Conservation (phyloP, 2,797 vertebrate genomes). For the Carapus acus region DNA sequence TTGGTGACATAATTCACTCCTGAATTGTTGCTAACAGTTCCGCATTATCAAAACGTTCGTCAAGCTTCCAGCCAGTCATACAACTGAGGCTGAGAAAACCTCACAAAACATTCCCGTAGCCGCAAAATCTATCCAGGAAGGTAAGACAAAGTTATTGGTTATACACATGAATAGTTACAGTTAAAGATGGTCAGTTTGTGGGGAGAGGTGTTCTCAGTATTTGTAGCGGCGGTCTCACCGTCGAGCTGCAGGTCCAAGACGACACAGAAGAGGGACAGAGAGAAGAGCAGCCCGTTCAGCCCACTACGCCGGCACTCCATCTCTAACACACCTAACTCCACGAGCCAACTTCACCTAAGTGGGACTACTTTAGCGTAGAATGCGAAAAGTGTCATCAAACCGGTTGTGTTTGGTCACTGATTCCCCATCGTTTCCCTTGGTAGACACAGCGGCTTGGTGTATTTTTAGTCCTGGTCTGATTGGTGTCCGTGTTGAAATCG, state of each 20-base stretch:
- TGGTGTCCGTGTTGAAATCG: constrained; percentile 61
- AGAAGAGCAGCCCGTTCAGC: constrained; percentile 73
- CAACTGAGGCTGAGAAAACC: too few species aligned
- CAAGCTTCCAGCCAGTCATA: too few species aligned
- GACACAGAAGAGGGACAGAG: constrained; percentile 78
- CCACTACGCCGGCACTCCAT: constrained; percentile 74
- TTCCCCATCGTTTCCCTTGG: constrained; percentile 6
- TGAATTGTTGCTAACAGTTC: too few species aligned
- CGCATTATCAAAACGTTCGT: too few species aligned
- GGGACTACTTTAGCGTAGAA: constrained; percentile 12
- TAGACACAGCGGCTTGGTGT: constrained; percentile 28
- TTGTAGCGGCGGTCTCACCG: constrained; percentile 58
- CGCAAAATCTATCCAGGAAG: too few species aligned
- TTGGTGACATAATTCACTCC: too few species aligned
- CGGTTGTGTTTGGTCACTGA: not conserved
- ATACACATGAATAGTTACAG: too few species aligned
- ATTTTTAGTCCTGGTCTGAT: constrained; percentile 62
- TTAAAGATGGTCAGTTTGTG: too few species aligned
- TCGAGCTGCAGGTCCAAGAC: constrained; percentile 81
- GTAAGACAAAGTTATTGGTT: too few species aligned
- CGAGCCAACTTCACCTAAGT: constrained; percentile 19
- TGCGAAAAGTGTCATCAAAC: constrained; percentile 37
- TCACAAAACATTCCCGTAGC: too few species aligned
- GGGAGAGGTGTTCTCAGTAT: not conserved
- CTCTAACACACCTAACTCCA: constrained; percentile 18